Percentiles rank a stretch among this genome's conserved stretches.
These are phyloP conservation scores for Aegotheles bennettii DNA, from an alignment of 2,113 vertebrate species.

Conservation along the genomic window DNA sequence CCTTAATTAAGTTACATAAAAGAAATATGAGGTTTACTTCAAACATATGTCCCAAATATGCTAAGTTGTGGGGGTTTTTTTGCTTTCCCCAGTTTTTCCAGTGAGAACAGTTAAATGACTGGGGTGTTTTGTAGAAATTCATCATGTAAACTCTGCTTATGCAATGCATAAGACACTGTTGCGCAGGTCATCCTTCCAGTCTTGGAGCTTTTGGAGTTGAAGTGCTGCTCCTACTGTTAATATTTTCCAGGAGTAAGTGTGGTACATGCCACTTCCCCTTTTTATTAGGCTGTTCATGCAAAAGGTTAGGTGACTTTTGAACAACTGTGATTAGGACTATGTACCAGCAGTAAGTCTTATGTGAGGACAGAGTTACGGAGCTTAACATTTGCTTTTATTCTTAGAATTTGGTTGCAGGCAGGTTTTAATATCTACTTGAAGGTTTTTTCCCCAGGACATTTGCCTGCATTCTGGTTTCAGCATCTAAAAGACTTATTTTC, in stretches of 20 bases:
- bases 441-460: fast-evolving
- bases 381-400: not conserved
- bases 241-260: not conserved
- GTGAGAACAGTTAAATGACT: not conserved
- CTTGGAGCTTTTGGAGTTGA: not conserved
- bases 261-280: not conserved
- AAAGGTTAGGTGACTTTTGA: not conserved
- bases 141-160: not conserved
- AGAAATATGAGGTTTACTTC: not conserved
- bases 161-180: not conserved
- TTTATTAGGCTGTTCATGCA: not conserved
- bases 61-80: not conserved
- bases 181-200: not conserved
- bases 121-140: not conserved
- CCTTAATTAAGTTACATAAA: not conserved
- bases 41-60: not conserved
- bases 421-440: not conserved
- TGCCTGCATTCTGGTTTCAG: not conserved
- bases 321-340: not conserved
- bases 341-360: not conserved
- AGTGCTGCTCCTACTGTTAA: not conserved
- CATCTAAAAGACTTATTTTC: not conserved
- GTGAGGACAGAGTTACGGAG: not conserved
- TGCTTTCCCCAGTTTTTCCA: not conserved
- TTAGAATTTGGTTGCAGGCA: not conserved